A percentile compares a stretch with the other conserved stretches of the same genome.
phyloP scores from a whole-genome alignment of 2,113 vertebrate species.

The Perca flavescens region DNA sequence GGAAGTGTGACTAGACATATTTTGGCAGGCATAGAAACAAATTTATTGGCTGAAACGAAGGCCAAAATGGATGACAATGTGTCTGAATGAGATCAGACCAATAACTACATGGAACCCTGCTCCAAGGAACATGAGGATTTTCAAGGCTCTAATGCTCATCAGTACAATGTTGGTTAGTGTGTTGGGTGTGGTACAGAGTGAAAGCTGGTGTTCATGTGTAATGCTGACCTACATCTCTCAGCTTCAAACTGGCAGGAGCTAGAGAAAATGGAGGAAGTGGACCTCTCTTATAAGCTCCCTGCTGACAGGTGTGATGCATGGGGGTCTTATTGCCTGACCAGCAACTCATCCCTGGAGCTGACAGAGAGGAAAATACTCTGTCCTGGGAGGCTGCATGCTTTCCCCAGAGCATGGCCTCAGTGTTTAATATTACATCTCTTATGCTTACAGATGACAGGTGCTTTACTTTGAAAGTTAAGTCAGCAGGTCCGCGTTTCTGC shows the following conservation, averaged over 20 bases:
- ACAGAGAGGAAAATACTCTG: slow-evolving; percentile 50
- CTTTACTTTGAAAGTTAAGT: slow-evolving; percentile 46
- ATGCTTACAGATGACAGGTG: slow-evolving; percentile 38
- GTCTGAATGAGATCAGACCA: slow-evolving; percentile 42
- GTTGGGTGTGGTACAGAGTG: neutral
- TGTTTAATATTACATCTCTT: slow-evolving; percentile 41
- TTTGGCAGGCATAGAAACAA: slow-evolving; percentile 43
- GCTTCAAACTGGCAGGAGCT: slow-evolving; percentile 19
- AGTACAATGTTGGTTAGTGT: slow-evolving; percentile 23
- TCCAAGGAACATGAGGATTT: slow-evolving; percentile 35
- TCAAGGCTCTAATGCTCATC: slow-evolving; percentile 2
- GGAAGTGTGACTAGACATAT: slow-evolving; percentile 17
- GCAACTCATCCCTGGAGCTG: slow-evolving; percentile 37
- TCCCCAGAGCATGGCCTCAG: neutral
- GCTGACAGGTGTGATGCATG: slow-evolving; percentile 54
- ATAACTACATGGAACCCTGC: slow-evolving; percentile 34
- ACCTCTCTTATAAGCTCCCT: slow-evolving; percentile 24
- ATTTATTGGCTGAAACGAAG: slow-evolving; percentile 47
- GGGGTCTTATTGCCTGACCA: slow-evolving; percentile 26
- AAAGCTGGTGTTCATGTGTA: slow-evolving; percentile 1
- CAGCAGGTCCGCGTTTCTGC: slow-evolving; percentile 20
- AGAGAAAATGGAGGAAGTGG: neutral
- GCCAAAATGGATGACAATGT: slow-evolving; percentile 26
- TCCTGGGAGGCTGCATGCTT: slow-evolving; percentile 23
- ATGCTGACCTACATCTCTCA: slow-evolving; percentile 30